Conservation (phyloP, 2,888 invertebrate genomes). For the Agrypnus murinus region DNA sequence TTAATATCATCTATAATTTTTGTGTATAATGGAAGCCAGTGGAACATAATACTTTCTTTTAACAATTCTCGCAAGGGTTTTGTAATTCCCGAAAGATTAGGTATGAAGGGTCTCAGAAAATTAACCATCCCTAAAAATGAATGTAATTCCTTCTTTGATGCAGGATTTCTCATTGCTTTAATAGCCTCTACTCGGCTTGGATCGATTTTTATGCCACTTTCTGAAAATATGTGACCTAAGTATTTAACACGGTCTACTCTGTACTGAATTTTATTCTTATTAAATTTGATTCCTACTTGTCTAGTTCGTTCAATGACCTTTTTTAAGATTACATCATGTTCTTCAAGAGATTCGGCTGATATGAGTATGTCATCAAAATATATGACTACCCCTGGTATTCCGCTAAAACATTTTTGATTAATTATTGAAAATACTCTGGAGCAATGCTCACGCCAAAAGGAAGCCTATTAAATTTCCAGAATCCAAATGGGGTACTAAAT, state of each 20-base stretch:
- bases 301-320: constrained; percentile 55
- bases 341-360: too few species aligned
- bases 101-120: constrained; percentile 51
- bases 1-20: too few species aligned
- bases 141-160: constrained; percentile 48
- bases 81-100: constrained; percentile 50
- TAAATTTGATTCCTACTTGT: constrained; percentile 60
- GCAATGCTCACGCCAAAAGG: too few species aligned
- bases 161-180: constrained; percentile 42
- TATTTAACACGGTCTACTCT: constrained; percentile 56
- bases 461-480: constrained; percentile 53
- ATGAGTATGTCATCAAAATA: too few species aligned
- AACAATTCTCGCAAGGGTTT: constrained; percentile 52
- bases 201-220: constrained; percentile 50
- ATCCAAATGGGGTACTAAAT: constrained; percentile 61
- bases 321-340: constrained; percentile 58
- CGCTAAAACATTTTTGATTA: constrained; percentile 62
- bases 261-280: too few species aligned
- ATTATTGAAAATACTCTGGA: too few species aligned
- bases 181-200: constrained; percentile 46
- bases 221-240: constrained; percentile 55
- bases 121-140: constrained; percentile 54
- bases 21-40: constrained; percentile 43
- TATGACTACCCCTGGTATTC: constrained; percentile 62
- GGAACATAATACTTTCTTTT: too few species aligned